Evolutionary conservation across 2,888 invertebrate species (phyloP).

Genomic region (Mimachlamys varia): DNA sequence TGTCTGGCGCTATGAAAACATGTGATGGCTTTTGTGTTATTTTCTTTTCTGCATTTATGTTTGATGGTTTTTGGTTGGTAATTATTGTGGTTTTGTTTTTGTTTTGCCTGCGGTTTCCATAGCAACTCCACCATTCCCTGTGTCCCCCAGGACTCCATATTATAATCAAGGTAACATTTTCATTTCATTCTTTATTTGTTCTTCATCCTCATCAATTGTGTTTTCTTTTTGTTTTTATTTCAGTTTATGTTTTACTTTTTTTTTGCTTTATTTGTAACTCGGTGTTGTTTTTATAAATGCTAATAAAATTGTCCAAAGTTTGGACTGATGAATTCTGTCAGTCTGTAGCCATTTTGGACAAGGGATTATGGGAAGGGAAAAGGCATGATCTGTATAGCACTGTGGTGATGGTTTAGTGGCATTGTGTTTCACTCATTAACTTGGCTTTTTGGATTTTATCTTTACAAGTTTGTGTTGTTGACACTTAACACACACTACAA

Average conservation of each 20-base stretch:
- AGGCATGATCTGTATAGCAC: slow-evolving; percentile 3
- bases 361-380: slow-evolving; percentile 25
- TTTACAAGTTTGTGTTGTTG: not conserved
- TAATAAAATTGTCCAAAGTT: not conserved
- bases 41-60: slow-evolving; percentile 29
- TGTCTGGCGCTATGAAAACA: not conserved
- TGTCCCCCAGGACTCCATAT: slow-evolving; percentile 94
- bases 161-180: slow-evolving; percentile 84
- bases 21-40: slow-evolving; percentile 36
- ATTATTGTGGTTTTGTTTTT: slow-evolving; percentile 46
- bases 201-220: slow-evolving; percentile 39
- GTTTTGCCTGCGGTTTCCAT: slow-evolving; percentile 54
- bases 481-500: not conserved
- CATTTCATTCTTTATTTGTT: slow-evolving; percentile 27
- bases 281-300: not conserved
- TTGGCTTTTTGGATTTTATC: slow-evolving; percentile 22
- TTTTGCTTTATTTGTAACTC: not conserved
- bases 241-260: not conserved
- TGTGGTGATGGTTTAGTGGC: not conserved
- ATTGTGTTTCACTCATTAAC: slow-evolving; percentile 14
- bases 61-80: slow-evolving; percentile 44
- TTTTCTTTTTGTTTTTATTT: slow-evolving; percentile 38
- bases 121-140: slow-evolving; percentile 96
- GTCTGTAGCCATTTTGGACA: slow-evolving; percentile 23
- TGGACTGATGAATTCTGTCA: not conserved